Evolutionary conservation across 2,888 invertebrate genomes (phyloP).

Genomic region (Hypomecis atomaria): DNA sequence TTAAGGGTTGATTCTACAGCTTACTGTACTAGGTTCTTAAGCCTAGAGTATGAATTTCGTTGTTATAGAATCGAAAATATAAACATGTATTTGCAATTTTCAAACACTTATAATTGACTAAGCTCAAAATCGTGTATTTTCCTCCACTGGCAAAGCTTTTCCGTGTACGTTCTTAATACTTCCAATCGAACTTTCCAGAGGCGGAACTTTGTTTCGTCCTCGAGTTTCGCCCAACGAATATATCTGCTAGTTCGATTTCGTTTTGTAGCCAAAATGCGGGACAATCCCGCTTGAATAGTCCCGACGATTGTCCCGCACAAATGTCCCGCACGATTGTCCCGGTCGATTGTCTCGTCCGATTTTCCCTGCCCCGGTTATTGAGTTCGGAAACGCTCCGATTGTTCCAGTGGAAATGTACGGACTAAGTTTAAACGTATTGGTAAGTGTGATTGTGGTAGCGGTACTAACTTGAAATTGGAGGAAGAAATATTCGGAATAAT

Average conservation of each 20-base stretch:
- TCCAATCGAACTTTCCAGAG: conserved; percentile 51
- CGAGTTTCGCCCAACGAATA: conserved; percentile 45
- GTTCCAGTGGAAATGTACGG: conserved; percentile 25
- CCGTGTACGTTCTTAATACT: conserved; percentile 47
- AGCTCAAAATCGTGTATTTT: background rate
- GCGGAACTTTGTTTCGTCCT: conserved; percentile 49
- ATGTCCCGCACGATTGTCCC: conserved; percentile 24
- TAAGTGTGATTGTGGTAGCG: conserved; percentile 31
- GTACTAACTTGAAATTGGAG: conserved; percentile 26
- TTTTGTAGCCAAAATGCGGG: conserved; percentile 43
- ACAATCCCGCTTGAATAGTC: conserved; percentile 33
- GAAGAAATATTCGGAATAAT: background rate
- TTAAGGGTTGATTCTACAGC: no score
- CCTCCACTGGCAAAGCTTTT: conserved; percentile 6
- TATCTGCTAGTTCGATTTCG: conserved; percentile 51
- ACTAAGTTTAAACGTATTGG: conserved; percentile 35
- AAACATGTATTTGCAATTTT: background rate
- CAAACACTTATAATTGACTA: background rate
- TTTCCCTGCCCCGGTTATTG: conserved; percentile 33
- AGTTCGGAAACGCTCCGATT: conserved; percentile 38
- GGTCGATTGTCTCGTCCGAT: conserved; percentile 22
- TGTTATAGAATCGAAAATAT: no score
- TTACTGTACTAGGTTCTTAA: no score
- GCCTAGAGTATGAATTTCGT: no score
- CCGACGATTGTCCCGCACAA: conserved; percentile 20